Percentiles rank a stretch among this genome's conserved stretches.
These are phyloP conservation scores for Pao palembangensis DNA, from an alignment of 2,113 vertebrate species.

Conservation along the genomic window DNA sequence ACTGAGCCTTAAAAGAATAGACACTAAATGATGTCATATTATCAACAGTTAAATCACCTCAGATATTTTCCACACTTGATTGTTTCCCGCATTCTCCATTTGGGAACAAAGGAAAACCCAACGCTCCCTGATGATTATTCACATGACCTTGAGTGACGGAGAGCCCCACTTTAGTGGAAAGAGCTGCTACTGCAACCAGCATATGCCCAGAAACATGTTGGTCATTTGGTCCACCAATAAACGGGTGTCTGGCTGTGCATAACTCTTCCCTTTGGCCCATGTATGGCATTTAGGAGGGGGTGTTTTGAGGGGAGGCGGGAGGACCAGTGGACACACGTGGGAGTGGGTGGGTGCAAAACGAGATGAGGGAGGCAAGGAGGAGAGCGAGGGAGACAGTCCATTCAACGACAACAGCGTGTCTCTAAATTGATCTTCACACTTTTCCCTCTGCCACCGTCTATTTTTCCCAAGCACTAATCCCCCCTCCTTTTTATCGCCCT, in stretches of 20 bases:
- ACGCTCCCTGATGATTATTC: conserved; percentile 30
- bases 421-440: conserved; percentile 53
- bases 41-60: too few species aligned
- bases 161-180: background rate
- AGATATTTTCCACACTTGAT: too few species aligned
- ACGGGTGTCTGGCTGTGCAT: conserved; percentile 25
- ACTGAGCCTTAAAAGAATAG: background rate
- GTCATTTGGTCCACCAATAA: conserved; percentile 36
- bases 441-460: conserved; percentile 48
- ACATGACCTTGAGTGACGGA: conserved; percentile 57
- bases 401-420: conserved; percentile 42
- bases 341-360: conserved; percentile 58
- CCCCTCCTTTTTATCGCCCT: conserved; percentile 27
- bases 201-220: conserved; percentile 40
- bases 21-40: too few species aligned
- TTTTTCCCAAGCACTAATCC: conserved; percentile 54
- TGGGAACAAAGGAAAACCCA: background rate
- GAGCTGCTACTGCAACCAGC: conserved; percentile 29
- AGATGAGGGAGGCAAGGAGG: conserved; percentile 24
- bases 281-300: conserved; percentile 34
- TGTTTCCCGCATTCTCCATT: too few species aligned
- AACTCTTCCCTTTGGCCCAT: conserved; percentile 38
- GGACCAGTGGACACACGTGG: conserved; percentile 45
- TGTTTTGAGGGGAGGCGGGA: conserved; percentile 2
- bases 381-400: conserved; percentile 27